Percentiles rank a stretch among this genome's conserved stretches.
phyloP scores from a whole-genome alignment of 2,888 invertebrate species.

The Athalia rosae region DNA sequence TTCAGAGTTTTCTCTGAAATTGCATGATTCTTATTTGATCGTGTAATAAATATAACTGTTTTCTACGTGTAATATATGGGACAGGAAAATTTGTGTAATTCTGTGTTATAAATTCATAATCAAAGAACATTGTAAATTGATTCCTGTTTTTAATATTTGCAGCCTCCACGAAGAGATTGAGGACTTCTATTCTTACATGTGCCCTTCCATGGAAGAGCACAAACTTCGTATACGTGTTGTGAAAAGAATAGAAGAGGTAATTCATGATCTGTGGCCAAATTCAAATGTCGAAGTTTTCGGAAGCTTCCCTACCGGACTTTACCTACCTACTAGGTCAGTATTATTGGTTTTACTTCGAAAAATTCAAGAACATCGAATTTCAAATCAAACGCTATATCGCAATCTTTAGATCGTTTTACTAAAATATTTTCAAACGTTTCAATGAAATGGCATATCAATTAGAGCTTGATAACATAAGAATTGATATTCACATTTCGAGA shows the following conservation, averaged over 20 bases:
- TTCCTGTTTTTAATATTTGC: constrained; percentile 59
- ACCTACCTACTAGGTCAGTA: constrained; percentile 92
- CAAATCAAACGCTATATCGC: background rate
- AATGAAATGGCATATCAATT: background rate
- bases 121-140: constrained; percentile 28
- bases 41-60: background rate
- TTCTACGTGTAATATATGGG: background rate
- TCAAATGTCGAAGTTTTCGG: constrained; percentile 98
- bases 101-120: background rate
- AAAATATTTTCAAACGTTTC: background rate
- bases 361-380: background rate
- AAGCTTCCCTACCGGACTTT: constrained; percentile 97
- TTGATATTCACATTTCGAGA: background rate
- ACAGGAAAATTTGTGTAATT: background rate
- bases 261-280: constrained; percentile 92
- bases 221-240: constrained; percentile 92
- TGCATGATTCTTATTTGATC: background rate
- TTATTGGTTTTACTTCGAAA: constrained; percentile 4
- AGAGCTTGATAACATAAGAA: background rate
- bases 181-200: constrained; percentile 97
- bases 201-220: constrained; percentile 94
- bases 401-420: background rate
- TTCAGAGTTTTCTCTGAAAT: constrained; percentile 1
- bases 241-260: constrained; percentile 89
- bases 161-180: constrained; percentile 98